phyloP scores from a whole-genome alignment of 1,140 invertebrate species.

The Aphidius ervi region DNA sequence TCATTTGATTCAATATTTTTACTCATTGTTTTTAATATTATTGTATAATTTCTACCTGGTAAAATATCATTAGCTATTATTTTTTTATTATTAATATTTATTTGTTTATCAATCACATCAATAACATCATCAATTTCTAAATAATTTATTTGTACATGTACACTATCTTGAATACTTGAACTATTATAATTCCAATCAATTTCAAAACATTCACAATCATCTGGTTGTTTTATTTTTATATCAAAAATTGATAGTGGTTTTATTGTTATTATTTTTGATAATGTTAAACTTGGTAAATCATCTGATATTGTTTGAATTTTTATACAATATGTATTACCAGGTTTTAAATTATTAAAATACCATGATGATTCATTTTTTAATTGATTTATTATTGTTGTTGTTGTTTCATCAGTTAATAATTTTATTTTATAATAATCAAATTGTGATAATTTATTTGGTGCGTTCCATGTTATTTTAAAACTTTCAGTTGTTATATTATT shows the following conservation, averaged over 20 bases:
- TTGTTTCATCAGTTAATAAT: conserved; percentile 50
- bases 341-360: conserved; percentile 79
- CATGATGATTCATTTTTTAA: conserved; percentile 60
- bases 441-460: conserved; percentile 76
- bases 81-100: conserved; percentile 57
- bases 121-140: conserved; percentile 68
- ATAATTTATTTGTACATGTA: conserved; percentile 81
- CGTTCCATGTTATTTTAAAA: conserved; percentile 79
- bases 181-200: conserved; percentile 74
- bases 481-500: conserved; percentile 73
- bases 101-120: conserved; percentile 68
- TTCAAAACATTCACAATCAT: conserved; percentile 65
- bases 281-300: conserved; percentile 91
- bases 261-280: conserved; percentile 78
- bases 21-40: conserved; percentile 78
- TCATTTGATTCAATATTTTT: conserved; percentile 78
- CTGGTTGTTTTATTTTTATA: conserved; percentile 57
- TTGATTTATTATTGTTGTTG: conserved; percentile 61
- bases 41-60: conserved; percentile 85
- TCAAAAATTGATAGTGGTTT: conserved; percentile 72
- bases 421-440: conserved; percentile 85
- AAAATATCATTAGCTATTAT: conserved; percentile 69
- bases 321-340: conserved; percentile 83
- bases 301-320: conserved; percentile 88
- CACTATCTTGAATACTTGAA: conserved; percentile 77